These are phyloP conservation scores for Watsonalla binaria DNA, from an alignment of 2,888 invertebrate species.

Conservation along the genomic window DNA sequence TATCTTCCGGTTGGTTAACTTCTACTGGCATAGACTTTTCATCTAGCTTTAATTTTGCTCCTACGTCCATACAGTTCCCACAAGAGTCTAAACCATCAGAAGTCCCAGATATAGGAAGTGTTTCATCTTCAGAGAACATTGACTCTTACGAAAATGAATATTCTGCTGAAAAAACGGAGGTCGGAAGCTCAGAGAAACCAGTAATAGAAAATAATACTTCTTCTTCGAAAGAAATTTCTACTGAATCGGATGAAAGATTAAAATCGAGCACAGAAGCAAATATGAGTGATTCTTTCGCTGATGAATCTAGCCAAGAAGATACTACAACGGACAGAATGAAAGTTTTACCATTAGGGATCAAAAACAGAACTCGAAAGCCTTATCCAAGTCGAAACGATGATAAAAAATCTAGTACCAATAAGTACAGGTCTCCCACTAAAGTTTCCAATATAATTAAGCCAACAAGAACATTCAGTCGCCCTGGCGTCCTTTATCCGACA, in stretches of 20 bases:
- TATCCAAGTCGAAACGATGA: constrained; percentile 55
- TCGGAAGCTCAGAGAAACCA: constrained; percentile 36
- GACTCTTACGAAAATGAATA: constrained; percentile 48
- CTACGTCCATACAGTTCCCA: constrained; percentile 55
- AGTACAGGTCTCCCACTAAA: constrained; percentile 46
- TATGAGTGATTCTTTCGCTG: constrained; percentile 25
- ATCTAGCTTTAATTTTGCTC: constrained; percentile 60
- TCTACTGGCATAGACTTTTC: constrained; percentile 66
- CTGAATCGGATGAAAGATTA: constrained; percentile 29
- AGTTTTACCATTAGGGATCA: constrained; percentile 42
- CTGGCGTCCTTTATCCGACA: constrained; percentile 59
- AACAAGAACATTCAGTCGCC: constrained; percentile 47
- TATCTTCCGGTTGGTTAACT: constrained; percentile 68
- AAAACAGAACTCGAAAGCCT: constrained; percentile 62
- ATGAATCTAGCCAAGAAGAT: constrained; percentile 50
- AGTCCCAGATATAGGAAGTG: constrained; percentile 26
- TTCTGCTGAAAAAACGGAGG: constrained; percentile 43
- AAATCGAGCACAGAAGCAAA: constrained; percentile 28
- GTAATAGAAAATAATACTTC: constrained; percentile 25
- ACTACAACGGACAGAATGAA: constrained; percentile 47
- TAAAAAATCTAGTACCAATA: constrained; percentile 45
- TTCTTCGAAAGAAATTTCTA: constrained; percentile 30
- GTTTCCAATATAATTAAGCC: constrained; percentile 49
- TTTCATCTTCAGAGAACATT: constrained; percentile 40
- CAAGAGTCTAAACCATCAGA: constrained; percentile 35